These are phyloP conservation scores for Danio jaintianensis DNA, from an alignment of 2,797 vertebrate species.

Conservation along the genomic window DNA sequence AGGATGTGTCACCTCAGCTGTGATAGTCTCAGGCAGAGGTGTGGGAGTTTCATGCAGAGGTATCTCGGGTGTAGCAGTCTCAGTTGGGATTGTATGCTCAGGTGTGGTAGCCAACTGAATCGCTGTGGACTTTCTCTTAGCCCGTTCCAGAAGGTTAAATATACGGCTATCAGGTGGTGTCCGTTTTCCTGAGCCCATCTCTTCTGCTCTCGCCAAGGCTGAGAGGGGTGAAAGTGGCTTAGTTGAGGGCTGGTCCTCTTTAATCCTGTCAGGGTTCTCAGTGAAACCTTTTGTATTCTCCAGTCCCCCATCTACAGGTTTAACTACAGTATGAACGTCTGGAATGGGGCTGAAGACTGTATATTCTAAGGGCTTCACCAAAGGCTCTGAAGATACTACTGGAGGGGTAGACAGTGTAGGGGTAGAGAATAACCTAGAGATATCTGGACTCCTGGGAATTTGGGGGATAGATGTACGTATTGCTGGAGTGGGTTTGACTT, in stretches of 20 bases:
- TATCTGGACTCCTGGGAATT: slow-evolving; percentile 43
- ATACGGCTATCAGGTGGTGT: slow-evolving; percentile 69
- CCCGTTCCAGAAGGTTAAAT: slow-evolving; percentile 74
- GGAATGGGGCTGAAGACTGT: not conserved
- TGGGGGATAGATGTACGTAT: not conserved
- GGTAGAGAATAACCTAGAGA: slow-evolving; percentile 6
- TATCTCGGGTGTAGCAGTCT: slow-evolving; percentile 23
- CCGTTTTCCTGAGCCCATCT: slow-evolving; percentile 65
- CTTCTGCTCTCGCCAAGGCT: slow-evolving; percentile 71
- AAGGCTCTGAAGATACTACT: slow-evolving; percentile 1
- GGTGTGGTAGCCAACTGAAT: slow-evolving; percentile 38
- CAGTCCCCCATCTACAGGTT: not conserved
- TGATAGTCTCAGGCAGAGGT: slow-evolving; percentile 21
- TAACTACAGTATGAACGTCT: not conserved
- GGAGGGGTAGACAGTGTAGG: slow-evolving; percentile 13
- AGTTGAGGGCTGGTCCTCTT: slow-evolving; percentile 23
- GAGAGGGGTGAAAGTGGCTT: slow-evolving; percentile 61
- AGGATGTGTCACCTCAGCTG: slow-evolving; percentile 51
- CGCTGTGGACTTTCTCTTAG: slow-evolving; percentile 67
- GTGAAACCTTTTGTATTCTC: slow-evolving; percentile 14
- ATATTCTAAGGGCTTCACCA: slow-evolving; percentile 32
- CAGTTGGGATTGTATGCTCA: slow-evolving; percentile 30
- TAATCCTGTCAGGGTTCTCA: not conserved
- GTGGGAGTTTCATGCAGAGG: slow-evolving; percentile 59
- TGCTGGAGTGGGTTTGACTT: slow-evolving; percentile 38